Conservation (phyloP, 2,797 vertebrate species). For the Enteromius anoplus region DNA sequence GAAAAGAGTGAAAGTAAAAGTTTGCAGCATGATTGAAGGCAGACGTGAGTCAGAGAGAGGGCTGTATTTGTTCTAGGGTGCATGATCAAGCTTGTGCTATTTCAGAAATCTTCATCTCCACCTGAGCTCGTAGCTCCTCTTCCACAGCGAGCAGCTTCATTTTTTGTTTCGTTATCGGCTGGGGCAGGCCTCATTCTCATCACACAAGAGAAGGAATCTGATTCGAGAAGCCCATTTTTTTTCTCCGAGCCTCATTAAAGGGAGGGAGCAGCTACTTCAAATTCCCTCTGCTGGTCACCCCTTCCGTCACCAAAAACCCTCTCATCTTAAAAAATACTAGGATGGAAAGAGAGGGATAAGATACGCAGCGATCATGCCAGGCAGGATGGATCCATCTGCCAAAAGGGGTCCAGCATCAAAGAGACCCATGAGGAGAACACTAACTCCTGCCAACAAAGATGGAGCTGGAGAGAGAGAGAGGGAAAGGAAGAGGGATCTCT, state of each 20-base stretch:
- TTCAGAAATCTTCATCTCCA: conserved; percentile 52
- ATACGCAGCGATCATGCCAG: conserved; percentile 63
- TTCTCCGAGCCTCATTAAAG: conserved; percentile 59
- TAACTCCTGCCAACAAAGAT: conserved; percentile 28
- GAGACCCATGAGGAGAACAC: conserved; percentile 42
- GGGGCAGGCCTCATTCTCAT: conserved; percentile 44
- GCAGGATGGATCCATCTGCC: conserved; percentile 62
- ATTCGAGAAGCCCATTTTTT: conserved; percentile 60
- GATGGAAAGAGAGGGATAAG: conserved; percentile 64
- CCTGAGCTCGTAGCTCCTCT: conserved; percentile 40
- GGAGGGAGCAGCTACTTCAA: conserved; percentile 45
- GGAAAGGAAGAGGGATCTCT: conserved; percentile 1
- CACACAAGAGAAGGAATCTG: conserved; percentile 42
- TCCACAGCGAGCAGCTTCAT: conserved; percentile 31
- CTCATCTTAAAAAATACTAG: conserved; percentile 59
- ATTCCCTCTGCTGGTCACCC: conserved; percentile 56
- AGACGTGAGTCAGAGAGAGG: conserved; percentile 35
- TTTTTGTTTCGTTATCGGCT: conserved; percentile 41
- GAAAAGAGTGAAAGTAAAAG: conserved; percentile 30
- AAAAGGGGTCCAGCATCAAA: conserved; percentile 51
- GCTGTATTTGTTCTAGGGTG: conserved; percentile 51
- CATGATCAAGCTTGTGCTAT: conserved; percentile 50
- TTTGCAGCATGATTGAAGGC: conserved; percentile 22
- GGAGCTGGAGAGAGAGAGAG: not conserved
- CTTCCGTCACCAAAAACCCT: conserved; percentile 68